Base-by-base conservation (phyloP, 1,140 invertebrate genomes). In the Zaprionus inermis region DNA sequence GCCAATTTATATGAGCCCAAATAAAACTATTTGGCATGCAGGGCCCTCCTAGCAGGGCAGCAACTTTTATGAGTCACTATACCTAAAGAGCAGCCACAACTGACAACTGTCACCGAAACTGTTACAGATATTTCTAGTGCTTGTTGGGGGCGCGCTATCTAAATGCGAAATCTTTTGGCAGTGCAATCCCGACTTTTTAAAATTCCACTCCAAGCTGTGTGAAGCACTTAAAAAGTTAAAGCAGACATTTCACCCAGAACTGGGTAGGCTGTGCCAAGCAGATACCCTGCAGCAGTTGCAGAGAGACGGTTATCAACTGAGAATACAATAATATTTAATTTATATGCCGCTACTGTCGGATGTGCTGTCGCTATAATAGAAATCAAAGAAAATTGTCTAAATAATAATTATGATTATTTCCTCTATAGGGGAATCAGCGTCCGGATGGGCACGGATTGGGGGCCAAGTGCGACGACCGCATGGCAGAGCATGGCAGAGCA, bases 131-230 rank as follows among this genome's bases (percentile, higher is more conserved):
- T 56, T 68, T 56, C 58, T 11, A 61, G 63, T 56, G 63, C 44
- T 55, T 20, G n/a, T 60, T 30, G 24, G 1, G 18, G 22, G 11
- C 34, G 3, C 12, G 5, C 22, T 55, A 76, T 76, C 72, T 76
- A 59, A 76, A 76, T 59, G 34, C 30, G 59, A 74, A 88, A 86
- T 83, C 83, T 89, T 76, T n/a, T n/a, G n/a, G 79, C 83, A 84
- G 24, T 73, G 32, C 44, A 68, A 5, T 1, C 38, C 51, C 54
- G 55, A 56, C 83, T 79, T 71, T 79, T 86, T 79, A 86, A 86
- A 83, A 86, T 83, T 82, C 82, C 72, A 82, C 41, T 28, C 34
- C 24, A 7, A 55, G 36, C 56, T 11, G 32, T 30, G 11, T 10
- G 49, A 58, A 20, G 38, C 20, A 22, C 30, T 59, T 59, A 28